Evolutionary conservation across 2,888 invertebrate species (phyloP).

Genomic region (Noctua comes): DNA sequence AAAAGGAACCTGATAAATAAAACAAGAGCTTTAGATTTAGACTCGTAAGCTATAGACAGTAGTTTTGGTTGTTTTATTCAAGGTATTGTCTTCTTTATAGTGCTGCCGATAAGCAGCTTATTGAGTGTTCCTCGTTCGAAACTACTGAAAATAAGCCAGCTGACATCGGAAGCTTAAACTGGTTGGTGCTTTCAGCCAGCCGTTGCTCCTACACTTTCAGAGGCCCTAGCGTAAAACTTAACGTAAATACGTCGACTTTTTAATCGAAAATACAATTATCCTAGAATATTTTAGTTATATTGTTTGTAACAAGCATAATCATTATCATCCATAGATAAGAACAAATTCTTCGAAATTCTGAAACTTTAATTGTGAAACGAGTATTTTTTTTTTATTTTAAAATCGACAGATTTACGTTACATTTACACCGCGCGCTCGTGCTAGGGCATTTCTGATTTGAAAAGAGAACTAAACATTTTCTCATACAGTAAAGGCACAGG

Average conservation of each 20-base stretch:
- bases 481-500: not conserved
- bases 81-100: not conserved
- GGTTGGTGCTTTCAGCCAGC: not conserved
- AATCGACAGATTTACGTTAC: no score
- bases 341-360: no score
- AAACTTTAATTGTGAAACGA: no score
- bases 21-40: not conserved
- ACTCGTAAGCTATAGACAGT: not conserved
- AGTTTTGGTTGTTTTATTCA: slow-evolving; percentile 6
- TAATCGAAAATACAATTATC: no score
- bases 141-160: slow-evolving; percentile 10
- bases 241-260: not conserved
- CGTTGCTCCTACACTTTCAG: not conserved
- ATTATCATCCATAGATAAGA: no score
- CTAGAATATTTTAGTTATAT: no score
- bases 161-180: not conserved
- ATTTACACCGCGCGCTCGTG: no score
- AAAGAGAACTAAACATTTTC: not conserved
- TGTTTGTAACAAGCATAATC: no score
- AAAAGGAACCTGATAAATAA: not conserved
- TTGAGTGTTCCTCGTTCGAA: slow-evolving; percentile 1
- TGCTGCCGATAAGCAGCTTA: slow-evolving; percentile 32
- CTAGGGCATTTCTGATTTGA: no score
- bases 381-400: no score
- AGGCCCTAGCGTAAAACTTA: no score